Base-by-base conservation (phyloP, 2,888 invertebrate species). In the Campaea margaritaria region DNA sequence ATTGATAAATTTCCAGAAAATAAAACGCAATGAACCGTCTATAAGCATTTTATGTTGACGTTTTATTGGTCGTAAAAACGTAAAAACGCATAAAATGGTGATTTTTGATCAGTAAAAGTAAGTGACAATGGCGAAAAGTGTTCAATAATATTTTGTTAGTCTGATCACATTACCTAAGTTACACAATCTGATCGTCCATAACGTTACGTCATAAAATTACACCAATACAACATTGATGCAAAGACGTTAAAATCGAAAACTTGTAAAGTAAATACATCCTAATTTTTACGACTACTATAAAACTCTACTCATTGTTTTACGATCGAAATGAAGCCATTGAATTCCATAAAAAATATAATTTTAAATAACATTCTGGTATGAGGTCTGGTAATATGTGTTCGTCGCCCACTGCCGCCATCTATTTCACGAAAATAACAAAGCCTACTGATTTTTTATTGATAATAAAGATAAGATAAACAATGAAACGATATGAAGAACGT, bases 291-390 rank as follows among this genome's bases (percentile, higher is more conserved):
- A 65, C 45, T 42, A 48, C 50, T 55, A 69, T 67, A 69, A 71
- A 69, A 58, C 57, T 67, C 60, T 50, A 58, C 60, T 67, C 65
- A 66, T 72, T 72, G 70, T 72, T 72, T 72, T 65, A 72, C 65
- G 67, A 68, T 63, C 60, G 43, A 63, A 64, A 68, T 72, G 65
- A 68, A 68, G 68, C 52, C 62, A 69, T 70, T 53, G 50, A 64
- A 53, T 63, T 59, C 27, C 21, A 61, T 64, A 62, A 48, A 53
- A 50, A 56, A 49, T 54, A 58, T 59, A 41, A 55, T 64, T 62
- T 43, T 21, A 38, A 64, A 62, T 58, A 61, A 57, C 43, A 44
- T 49, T 63, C 60, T 47, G 13, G 59, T 44, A 36, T 43, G 59
- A 47, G 14, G 38, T 43, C 56, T 5, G 21, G 42, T 45, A 46